These are phyloP conservation scores for Avahi laniger DNA, from an alignment of 2,797 vertebrate genomes.

Conservation along the genomic window DNA sequence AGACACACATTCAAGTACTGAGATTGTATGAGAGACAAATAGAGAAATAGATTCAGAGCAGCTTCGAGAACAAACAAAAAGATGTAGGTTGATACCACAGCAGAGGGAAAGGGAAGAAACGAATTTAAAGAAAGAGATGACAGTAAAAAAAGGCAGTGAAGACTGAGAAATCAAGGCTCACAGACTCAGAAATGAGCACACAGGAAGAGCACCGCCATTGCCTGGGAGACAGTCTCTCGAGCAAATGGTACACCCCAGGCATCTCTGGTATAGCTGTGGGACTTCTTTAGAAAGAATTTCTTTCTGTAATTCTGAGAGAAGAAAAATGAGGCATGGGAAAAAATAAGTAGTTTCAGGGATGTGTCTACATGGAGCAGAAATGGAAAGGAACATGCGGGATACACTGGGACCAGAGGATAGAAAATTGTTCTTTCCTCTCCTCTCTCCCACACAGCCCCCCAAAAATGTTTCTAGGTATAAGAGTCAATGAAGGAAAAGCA, in stretches of 20 bases:
- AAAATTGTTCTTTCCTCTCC: background rate
- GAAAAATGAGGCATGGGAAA: background rate
- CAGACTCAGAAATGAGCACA: background rate
- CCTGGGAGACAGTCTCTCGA: background rate
- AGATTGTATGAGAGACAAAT: background rate
- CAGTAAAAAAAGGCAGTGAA: background rate
- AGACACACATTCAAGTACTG: background rate
- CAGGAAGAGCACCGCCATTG: background rate
- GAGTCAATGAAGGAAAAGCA: background rate
- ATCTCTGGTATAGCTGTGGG: background rate
- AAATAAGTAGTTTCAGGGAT: background rate
- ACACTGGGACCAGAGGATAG: background rate
- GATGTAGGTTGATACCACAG: background rate
- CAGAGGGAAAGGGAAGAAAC: background rate
- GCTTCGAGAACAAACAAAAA: background rate
- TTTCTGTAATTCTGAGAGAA: background rate
- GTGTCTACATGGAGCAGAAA: background rate
- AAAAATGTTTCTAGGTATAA: background rate
- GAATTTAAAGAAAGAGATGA: background rate
- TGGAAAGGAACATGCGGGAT: background rate
- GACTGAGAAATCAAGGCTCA: background rate
- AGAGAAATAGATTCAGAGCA: background rate
- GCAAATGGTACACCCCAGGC: too few relatives aligned
- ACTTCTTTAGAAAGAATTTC: background rate
- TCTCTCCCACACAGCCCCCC: background rate